These are phyloP conservation scores for Didymodactylos carnosus DNA, from an alignment of 2,888 invertebrate species.

Conservation along the genomic window DNA sequence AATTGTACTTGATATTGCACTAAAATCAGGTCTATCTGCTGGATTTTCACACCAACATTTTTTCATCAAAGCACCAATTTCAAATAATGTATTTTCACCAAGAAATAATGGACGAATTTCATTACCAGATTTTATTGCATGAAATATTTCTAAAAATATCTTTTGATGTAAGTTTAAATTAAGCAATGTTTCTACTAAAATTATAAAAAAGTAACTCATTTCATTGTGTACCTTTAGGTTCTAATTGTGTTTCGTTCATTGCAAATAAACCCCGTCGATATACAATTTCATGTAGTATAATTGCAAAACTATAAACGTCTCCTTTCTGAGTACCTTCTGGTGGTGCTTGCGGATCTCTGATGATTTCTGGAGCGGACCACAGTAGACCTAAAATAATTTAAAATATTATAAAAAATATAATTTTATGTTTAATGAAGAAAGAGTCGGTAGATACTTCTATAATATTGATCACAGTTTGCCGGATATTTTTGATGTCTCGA, in stretches of 20 bases:
- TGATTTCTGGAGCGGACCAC: slow-evolving; percentile 66
- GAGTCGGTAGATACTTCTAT: background rate
- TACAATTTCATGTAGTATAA: slow-evolving; percentile 76
- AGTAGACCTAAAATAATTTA: slow-evolving; percentile 41
- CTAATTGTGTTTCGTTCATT: background rate
- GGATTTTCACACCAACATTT: slow-evolving; percentile 10
- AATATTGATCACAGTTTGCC: background rate
- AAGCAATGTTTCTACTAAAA: too few species aligned
- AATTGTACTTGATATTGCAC: slow-evolving; percentile 16
- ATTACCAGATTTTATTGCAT: background rate
- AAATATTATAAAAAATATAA: too few species aligned
- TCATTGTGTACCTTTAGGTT: too few species aligned
- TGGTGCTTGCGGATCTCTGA: slow-evolving; percentile 39
- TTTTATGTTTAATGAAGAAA: too few species aligned
- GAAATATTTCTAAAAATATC: background rate
- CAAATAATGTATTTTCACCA: background rate
- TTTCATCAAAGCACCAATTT: slow-evolving; percentile 14
- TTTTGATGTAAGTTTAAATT: too few species aligned
- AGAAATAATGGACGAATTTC: background rate
- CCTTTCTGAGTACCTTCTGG: slow-evolving; percentile 26
- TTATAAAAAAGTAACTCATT: too few species aligned
- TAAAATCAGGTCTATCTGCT: slow-evolving; percentile 22
- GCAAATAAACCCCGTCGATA: slow-evolving; percentile 30
- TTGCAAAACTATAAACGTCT: slow-evolving; percentile 64
- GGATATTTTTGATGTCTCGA: background rate